Evolutionary conservation across 64 coral and sea anemone genomes (phyloP).

Genomic region (Anthopleura sola): DNA sequence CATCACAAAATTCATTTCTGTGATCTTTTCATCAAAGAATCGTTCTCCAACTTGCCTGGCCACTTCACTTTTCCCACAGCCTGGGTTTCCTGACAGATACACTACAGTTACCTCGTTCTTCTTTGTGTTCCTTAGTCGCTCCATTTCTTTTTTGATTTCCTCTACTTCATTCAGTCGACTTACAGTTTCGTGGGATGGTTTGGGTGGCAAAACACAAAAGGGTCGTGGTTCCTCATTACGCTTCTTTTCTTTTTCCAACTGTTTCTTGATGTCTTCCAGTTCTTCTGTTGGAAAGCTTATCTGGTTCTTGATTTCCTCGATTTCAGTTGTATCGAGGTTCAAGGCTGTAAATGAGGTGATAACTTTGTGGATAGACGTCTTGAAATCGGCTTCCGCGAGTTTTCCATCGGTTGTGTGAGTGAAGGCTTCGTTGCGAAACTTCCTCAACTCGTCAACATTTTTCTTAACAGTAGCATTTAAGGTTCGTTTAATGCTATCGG

Average conservation of each 20-base stretch:
- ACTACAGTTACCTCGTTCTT: constrained; percentile 10
- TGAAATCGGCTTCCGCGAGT: constrained; percentile 20
- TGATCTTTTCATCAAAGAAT: not conserved
- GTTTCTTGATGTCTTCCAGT: constrained; percentile 14
- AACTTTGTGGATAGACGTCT: constrained; percentile 7
- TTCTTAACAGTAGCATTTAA: not conserved
- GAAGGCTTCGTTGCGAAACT: constrained; percentile 39
- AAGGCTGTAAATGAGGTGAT: constrained; percentile 14
- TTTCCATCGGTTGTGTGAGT: constrained; percentile 29
- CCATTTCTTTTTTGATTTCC: not conserved
- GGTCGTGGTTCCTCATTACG: constrained; percentile 20
- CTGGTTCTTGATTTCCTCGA: constrained; percentile 41
- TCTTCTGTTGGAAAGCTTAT: constrained; percentile 52
- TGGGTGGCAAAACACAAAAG: constrained; percentile 6
- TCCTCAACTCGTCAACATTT: constrained; percentile 27
- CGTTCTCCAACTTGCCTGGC: constrained; percentile 19
- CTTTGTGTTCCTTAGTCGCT: not conserved
- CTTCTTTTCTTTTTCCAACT: constrained; percentile 34
- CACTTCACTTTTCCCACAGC: constrained; percentile 29
- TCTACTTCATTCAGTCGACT: not conserved
- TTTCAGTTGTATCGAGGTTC: constrained; percentile 13
- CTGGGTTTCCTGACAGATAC: constrained; percentile 17
- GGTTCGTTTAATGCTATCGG: constrained; percentile 4
- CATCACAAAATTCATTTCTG: not conserved
- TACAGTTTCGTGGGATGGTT: constrained; percentile 13